Conservation (phyloP, 2,113 vertebrate species). For the Sus scrofa region DNA sequence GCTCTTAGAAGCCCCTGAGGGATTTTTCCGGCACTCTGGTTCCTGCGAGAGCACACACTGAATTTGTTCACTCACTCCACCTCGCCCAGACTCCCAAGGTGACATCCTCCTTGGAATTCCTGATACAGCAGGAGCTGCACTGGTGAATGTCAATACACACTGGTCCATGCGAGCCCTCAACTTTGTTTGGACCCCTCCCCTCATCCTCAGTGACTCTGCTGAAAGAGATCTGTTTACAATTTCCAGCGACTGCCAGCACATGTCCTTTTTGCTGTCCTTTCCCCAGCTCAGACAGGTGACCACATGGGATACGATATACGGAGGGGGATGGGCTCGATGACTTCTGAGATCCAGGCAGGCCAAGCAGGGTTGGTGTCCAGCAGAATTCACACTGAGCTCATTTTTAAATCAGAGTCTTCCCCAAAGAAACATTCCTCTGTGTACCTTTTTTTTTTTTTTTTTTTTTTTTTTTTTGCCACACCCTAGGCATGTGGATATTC, state of each 20-base stretch:
- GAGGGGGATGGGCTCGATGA: background rate
- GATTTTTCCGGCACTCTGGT: conserved; percentile 24
- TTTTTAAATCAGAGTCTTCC: background rate
- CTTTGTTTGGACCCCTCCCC: background rate
- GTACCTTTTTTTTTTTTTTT: too few relatives aligned
- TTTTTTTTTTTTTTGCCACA: too few relatives aligned
- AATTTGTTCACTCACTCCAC: conserved; percentile 1
- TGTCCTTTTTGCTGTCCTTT: background rate
- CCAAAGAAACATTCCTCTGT: too few relatives aligned
- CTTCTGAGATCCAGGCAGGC: background rate
- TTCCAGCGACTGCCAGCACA: background rate
- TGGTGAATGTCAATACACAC: background rate
- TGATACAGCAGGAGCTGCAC: background rate
- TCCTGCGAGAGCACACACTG: conserved; percentile 56
- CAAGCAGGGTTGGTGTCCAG: background rate
- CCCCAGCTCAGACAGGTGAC: background rate
- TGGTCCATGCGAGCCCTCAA: fast-evolving
- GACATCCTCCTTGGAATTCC: conserved; percentile 64
- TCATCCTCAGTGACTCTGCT: background rate
- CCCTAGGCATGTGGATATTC: too few relatives aligned
- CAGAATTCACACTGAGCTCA: background rate
- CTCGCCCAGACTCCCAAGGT: background rate
- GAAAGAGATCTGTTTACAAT: background rate
- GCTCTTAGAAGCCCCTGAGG: background rate
- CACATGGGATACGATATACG: fast-evolving